Conservation (phyloP, 1,140 invertebrate species). For the Apis cerana region DNA sequence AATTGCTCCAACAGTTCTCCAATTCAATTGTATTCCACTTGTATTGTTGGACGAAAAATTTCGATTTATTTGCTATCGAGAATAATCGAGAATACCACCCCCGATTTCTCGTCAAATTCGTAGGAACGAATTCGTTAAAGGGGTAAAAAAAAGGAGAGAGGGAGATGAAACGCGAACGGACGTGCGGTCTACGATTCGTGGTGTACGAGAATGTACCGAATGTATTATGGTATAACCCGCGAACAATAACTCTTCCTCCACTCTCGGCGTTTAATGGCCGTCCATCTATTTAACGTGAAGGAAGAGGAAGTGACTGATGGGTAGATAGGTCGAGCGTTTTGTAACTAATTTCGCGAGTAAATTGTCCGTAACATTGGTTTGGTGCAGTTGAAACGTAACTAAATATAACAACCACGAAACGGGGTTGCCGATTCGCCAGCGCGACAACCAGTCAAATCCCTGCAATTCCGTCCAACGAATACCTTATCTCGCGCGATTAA, state of each 20-base stretch:
- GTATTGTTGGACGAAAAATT: too few species aligned
- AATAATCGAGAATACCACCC: too few species aligned
- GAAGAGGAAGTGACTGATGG: constrained; percentile 81
- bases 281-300: constrained; percentile 78
- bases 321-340: constrained; percentile 80
- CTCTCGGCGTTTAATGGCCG: constrained; percentile 77
- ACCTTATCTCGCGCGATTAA: too few species aligned
- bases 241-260: constrained; percentile 80
- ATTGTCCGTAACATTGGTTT: constrained; percentile 81
- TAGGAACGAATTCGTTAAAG: neutral
- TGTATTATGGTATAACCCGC: constrained; percentile 75
- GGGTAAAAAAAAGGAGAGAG: neutral
- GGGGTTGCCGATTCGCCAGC: constrained; percentile 21
- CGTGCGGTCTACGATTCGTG: neutral
- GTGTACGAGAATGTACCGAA: constrained; percentile 56
- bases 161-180: neutral
- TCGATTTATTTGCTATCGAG: too few species aligned
- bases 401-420: constrained; percentile 61
- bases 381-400: constrained; percentile 66
- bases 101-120: too few species aligned
- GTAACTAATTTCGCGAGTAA: constrained; percentile 81
- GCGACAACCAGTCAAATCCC: too few species aligned
- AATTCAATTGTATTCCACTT: too few species aligned
- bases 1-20: too few species aligned
- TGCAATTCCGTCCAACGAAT: too few species aligned